A percentile compares a stretch with the other conserved stretches of the same genome.
Conservation (phyloP, 1,140 invertebrate genomes). For the Cotesia glomerata region DNA sequence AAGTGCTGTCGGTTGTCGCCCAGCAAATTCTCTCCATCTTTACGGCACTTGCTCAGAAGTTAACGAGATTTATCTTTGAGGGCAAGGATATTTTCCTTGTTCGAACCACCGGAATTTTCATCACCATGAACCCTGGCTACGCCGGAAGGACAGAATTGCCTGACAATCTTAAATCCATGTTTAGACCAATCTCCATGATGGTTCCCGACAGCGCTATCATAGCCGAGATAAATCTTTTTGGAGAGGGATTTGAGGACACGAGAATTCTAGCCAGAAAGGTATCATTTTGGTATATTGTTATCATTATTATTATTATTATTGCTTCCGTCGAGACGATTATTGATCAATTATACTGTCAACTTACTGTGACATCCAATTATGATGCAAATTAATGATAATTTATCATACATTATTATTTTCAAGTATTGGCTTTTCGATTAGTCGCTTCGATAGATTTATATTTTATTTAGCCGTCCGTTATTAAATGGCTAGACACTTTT, state of each 20-base stretch:
- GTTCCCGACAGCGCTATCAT: conserved; percentile 89
- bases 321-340: too few relatives aligned
- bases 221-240: conserved; percentile 87
- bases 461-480: too few relatives aligned
- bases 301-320: background rate
- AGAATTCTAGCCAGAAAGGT: conserved; percentile 80
- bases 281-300: background rate
- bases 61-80: conserved; percentile 79
- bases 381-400: too few relatives aligned
- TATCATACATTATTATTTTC: background rate
- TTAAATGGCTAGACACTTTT: too few relatives aligned
- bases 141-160: conserved; percentile 88
- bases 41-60: conserved; percentile 71
- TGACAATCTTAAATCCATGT: conserved; percentile 91
- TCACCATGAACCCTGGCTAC: conserved; percentile 93
- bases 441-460: too few relatives aligned
- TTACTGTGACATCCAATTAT: too few relatives aligned
- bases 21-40: conserved; percentile 80
- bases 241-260: conserved; percentile 84
- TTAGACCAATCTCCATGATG: conserved; percentile 94
- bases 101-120: conserved; percentile 82
- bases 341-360: too few relatives aligned
- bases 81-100: conserved; percentile 77
- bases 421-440: too few relatives aligned
- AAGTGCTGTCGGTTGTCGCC: conserved; percentile 61